These are phyloP conservation scores for Actenoides hombroni DNA, from an alignment of 2,113 vertebrate species.

Conservation along the genomic window DNA sequence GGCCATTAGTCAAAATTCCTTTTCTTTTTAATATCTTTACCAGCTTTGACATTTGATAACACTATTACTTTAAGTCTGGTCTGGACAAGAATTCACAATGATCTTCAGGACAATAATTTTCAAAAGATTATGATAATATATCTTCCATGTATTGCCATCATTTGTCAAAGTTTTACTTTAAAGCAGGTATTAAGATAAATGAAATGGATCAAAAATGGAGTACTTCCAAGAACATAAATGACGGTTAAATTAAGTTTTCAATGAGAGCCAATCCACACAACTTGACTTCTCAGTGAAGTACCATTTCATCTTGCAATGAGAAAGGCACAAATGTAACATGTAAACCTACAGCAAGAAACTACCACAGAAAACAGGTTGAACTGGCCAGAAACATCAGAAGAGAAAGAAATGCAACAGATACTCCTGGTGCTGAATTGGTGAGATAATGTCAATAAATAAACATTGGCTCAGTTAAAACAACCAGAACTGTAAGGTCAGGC, in stretches of 20 bases:
- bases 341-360: not conserved
- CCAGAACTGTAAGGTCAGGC: not conserved
- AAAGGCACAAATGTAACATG: not conserved
- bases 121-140: not conserved
- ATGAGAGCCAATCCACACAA: not conserved
- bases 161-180: conserved; percentile 26
- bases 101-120: conserved; percentile 11
- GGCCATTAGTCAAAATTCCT: conserved; percentile 8
- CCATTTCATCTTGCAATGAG: not conserved
- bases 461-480: not conserved
- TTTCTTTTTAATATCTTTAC: not conserved
- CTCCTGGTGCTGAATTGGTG: not conserved
- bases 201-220: not conserved
- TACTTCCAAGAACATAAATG: conserved; percentile 2
- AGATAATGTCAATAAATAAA: rapidly evolving
- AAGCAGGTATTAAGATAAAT: conserved; percentile 8
- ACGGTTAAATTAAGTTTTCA: not conserved
- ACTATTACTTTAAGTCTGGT: not conserved
- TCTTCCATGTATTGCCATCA: not conserved
- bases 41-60: conserved; percentile 10
- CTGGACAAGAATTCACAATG: not conserved
- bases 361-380: not conserved
- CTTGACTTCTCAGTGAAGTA: not conserved
- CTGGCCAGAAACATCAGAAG: not conserved
- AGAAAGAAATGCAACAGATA: not conserved